A percentile compares a stretch with the other conserved stretches of the same genome.
Conservation (phyloP, 1,140 invertebrate genomes). For the Leguminivora glycinivorella region DNA sequence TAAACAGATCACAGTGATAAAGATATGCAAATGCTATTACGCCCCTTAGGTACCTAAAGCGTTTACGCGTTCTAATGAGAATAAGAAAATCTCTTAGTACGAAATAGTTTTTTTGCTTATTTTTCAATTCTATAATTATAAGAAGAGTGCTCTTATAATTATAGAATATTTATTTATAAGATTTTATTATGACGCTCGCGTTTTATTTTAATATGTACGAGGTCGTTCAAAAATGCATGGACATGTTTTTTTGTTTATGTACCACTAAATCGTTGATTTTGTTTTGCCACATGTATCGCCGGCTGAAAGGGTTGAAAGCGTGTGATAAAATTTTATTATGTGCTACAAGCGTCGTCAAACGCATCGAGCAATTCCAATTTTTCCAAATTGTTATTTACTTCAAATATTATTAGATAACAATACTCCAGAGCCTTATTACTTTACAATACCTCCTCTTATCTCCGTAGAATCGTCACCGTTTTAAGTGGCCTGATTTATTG, state of each 20-base stretch:
- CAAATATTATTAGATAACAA: neutral
- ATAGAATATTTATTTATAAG: no score
- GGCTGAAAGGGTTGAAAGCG: no score
- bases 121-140: neutral
- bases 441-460: neutral
- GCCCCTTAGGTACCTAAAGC: neutral
- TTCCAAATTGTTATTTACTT: neutral
- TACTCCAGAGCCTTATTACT: neutral
- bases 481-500: constrained; percentile 26
- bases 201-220: neutral
- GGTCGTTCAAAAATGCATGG: no score
- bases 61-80: neutral
- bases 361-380: no score
- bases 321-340: no score
- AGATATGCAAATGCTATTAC: constrained; percentile 7
- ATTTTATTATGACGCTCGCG: neutral
- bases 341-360: no score
- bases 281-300: no score
- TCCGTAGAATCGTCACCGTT: constrained; percentile 14
- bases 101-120: neutral
- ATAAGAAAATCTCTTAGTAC: constrained; percentile 3
- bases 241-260: no score
- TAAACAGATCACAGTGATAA: neutral
- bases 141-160: no score
- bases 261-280: no score